Percentiles rank a stretch among this genome's conserved stretches.
Evolutionary conservation across 2,797 vertebrate genomes (phyloP).

Genomic region (Ataeniobius toweri): DNA sequence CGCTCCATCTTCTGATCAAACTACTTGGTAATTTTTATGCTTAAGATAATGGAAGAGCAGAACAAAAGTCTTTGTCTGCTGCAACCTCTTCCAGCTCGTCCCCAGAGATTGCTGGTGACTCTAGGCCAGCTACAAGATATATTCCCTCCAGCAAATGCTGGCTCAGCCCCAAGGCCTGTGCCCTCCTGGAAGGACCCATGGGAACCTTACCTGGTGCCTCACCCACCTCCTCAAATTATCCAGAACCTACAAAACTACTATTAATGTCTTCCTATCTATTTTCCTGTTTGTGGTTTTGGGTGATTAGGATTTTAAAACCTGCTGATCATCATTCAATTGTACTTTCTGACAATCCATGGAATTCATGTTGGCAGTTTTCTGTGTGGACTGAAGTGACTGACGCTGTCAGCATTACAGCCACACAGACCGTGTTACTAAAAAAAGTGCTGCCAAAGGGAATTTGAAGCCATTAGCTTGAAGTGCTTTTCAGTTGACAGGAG

Average conservation of each 20-base stretch:
- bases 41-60: not conserved
- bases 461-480: not conserved
- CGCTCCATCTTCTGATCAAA: not conserved
- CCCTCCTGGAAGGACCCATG: not conserved
- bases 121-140: not conserved
- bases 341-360: not conserved
- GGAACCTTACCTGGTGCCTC: not conserved
- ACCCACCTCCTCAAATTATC: no score
- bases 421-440: not conserved
- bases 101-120: not conserved
- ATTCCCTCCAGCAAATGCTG: not conserved
- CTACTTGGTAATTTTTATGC: not conserved
- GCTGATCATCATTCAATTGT: not conserved
- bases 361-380: not conserved
- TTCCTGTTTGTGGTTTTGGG: not conserved
- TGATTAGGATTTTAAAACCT: not conserved
- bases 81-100: not conserved
- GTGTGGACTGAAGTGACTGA: not conserved
- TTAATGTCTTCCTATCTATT: not conserved
- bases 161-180: not conserved
- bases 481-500: not conserved
- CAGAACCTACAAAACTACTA: not conserved
- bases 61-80: not conserved
- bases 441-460: not conserved
- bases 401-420: not conserved